Evolutionary conservation across 2,888 invertebrate genomes (phyloP), one percentile per base, ranked within the genome.

Genomic region (Cetonia aurata): DNA sequence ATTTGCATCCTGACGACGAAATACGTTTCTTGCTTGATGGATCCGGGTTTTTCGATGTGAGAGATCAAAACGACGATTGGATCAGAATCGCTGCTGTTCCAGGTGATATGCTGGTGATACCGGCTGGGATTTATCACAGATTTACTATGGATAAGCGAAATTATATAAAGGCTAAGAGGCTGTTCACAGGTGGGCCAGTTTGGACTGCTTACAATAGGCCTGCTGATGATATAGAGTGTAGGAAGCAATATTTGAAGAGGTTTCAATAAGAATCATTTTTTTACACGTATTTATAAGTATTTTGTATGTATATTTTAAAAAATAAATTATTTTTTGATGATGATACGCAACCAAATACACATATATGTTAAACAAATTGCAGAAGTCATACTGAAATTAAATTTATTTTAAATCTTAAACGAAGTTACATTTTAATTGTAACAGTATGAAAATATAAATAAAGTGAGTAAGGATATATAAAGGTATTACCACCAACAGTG

Each of bases 1-100:
- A 99, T 85, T 86, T 99, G 74, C 99, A 99, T 80, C 93, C 94
- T 0, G 98, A 99, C 85, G 98, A 99, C 81, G 99, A 99, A 86
- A 97, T 99, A 75, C 92, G 99, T 77, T 90, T 96, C 50, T 89
- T 97, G 25, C 79, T 95, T 33, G 95, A 94, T 57, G 97, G 97
- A 0, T 93, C 94, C 0, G 98, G 98, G 0, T 99, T 98, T 84
- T 99, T 99, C 83, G 99, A 99, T 85, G 96, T 98, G 0, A 88
- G 99, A 25, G 95, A 96, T 79, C 86, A 82, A 0, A 82, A 89
- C 37, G 98, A 99, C 80, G 87, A 92, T 73, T 99, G 99, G 99
- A 93, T 99, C 77, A 90, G 99, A 50, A 94, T 99, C 71, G 88
- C 92, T 75, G 94, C 97, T 0, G 85, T 84, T 0, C 87, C 92